phyloP scores from a whole-genome alignment of 1,140 invertebrate genomes.

The Trichoplusia ni region DNA sequence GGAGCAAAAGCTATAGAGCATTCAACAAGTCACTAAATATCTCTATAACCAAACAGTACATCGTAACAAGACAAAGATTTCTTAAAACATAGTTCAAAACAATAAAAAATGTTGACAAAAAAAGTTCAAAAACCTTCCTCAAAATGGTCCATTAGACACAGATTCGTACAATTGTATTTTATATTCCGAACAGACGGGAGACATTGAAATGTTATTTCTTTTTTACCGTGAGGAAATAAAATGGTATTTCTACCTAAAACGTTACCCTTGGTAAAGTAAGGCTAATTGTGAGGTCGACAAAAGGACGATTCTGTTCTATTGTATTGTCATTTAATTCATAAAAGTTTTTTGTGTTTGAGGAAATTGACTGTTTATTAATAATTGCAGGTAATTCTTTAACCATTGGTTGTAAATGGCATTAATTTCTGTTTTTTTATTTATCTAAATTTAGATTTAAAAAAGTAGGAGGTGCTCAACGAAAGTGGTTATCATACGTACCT shows the following conservation, averaged over 20 bases:
- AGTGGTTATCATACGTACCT: too few relatives aligned
- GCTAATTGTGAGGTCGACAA: background rate
- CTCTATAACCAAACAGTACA: too few relatives aligned
- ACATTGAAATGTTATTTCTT: background rate
- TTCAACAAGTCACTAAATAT: too few relatives aligned
- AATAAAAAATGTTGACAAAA: background rate
- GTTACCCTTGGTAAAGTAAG: conserved; percentile 1
- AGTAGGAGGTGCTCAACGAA: too few relatives aligned
- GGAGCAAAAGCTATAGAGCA: too few relatives aligned
- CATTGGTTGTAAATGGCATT: too few relatives aligned
- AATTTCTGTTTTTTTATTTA: too few relatives aligned
- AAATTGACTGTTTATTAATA: background rate
- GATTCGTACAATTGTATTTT: background rate
- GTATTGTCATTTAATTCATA: conserved; percentile 2
- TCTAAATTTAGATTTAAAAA: too few relatives aligned
- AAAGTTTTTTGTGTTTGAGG: background rate
- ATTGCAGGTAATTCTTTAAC: too few relatives aligned
- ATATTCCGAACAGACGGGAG: background rate
- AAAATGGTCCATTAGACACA: conserved; percentile 11
- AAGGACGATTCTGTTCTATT: conserved; percentile 4
- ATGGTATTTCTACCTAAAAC: conserved; percentile 5
- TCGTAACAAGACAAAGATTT: too few relatives aligned
- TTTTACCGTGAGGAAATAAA: conserved; percentile 9
- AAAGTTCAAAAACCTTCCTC: background rate
- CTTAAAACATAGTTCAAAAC: background rate